Base-by-base conservation (phyloP, 2,797 vertebrate genomes). In the Perodicticus potto region DNA sequence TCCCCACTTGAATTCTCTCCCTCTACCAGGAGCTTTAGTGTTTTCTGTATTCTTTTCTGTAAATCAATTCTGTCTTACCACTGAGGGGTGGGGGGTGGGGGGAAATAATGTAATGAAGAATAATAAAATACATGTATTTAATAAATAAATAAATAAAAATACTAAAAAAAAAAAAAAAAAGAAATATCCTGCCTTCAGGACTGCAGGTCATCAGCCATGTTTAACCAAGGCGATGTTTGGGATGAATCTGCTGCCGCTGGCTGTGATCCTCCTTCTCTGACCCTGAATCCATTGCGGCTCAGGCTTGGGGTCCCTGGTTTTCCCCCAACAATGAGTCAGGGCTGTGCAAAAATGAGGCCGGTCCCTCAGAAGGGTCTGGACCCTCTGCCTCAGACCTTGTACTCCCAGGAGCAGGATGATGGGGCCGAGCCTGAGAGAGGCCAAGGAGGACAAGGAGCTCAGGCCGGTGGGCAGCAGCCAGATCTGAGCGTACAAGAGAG, bases 201-300 rank as follows among this genome's bases (percentile, higher is more conserved):
- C 34, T 11, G 16, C 19, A 8, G 23, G 40, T 17, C 32, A 25
- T 3, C 0, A 0, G 19, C 23, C 5, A 5, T 7, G 57, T 5
- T 53, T 69, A 40, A 9, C 17, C 2, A 2, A 61, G 27, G 40
- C 27, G 2, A 3, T 0, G 1, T 4, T 1, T 1, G 0, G 40
- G 37, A 61, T 40, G 9, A 0, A 20, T 27, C 27, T 7, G 4
- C 23, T 2, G 1, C 3, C 22, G 0, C 6, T 13, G 13, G 43
- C 27, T 2, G n/a, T 1, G 2, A 23, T 1, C 2, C 19, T 23
- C 65, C 13, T 14, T 23, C 25, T 14, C 32, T 0, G 1, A 32
- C 20, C 19, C n/a, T 43, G 32, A 2, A 40, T 1, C 37, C 27
- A 2, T 12, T 1, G 3, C n/a, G 76, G 59, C 23, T 69, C 0